These are phyloP conservation scores for Dynastes hyllus DNA, from an alignment of 2,888 invertebrate genomes.

Conservation along the genomic window DNA sequence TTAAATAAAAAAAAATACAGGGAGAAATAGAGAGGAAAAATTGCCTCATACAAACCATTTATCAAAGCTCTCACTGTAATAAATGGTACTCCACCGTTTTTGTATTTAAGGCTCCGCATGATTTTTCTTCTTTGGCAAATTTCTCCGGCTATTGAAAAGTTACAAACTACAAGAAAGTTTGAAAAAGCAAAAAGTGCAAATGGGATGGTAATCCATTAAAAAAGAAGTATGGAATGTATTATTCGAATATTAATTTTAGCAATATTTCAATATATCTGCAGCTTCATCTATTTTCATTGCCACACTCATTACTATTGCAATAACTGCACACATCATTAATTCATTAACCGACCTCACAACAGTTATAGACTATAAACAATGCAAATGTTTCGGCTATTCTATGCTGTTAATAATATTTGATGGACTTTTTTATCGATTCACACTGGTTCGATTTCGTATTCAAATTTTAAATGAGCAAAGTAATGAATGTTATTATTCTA, in stretches of 20 bases:
- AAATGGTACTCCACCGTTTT: slow-evolving; percentile 21
- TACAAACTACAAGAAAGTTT: not conserved
- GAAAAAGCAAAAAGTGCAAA: not conserved
- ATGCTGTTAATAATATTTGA: too few relatives aligned
- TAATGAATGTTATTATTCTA: too few relatives aligned
- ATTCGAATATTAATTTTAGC: not conserved
- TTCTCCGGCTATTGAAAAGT: not conserved
- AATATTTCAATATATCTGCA: too few relatives aligned
- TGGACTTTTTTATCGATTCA: too few relatives aligned
- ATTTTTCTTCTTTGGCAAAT: slow-evolving; percentile 1
- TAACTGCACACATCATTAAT: too few relatives aligned
- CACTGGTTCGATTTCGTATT: too few relatives aligned
- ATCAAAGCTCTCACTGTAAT: slow-evolving; percentile 24
- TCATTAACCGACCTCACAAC: too few relatives aligned
- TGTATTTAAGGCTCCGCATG: slow-evolving; percentile 1
- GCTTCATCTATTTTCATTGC: too few relatives aligned
- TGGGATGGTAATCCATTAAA: not conserved
- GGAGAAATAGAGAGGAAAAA: slow-evolving; percentile 27
- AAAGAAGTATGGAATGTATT: not conserved
- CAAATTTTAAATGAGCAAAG: too few relatives aligned
- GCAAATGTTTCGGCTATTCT: too few relatives aligned
- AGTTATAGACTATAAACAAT: too few relatives aligned
- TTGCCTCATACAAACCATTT: slow-evolving; percentile 31
- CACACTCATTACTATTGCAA: too few relatives aligned
- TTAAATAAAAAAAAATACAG: slow-evolving; percentile 24